A percentile compares a stretch with the other conserved stretches of the same genome.
phyloP scores from a whole-genome alignment of 2,113 vertebrate species.

The Synchiropus splendidus region DNA sequence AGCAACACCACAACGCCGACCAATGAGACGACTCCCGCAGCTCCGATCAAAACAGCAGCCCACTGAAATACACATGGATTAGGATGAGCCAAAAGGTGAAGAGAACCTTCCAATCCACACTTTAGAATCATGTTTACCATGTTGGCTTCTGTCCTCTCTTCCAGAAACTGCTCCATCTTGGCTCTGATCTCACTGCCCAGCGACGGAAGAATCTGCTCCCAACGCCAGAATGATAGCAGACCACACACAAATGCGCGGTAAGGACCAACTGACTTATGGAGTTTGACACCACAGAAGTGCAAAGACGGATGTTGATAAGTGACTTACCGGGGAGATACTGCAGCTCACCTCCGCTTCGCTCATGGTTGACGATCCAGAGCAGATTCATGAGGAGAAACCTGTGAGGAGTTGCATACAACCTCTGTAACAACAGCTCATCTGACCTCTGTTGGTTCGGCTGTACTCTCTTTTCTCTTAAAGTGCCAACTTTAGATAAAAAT shows the following conservation, averaged over 20 bases:
- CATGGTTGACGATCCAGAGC: too few species aligned
- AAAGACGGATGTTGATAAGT: background rate
- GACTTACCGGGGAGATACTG: constrained; percentile 51
- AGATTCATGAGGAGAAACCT: too few species aligned
- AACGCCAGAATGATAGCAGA: constrained; percentile 1
- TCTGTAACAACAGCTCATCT: too few species aligned
- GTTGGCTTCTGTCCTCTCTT: constrained; percentile 69
- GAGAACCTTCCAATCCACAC: too few species aligned
- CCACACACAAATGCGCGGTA: background rate
- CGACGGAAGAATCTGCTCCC: constrained; percentile 48
- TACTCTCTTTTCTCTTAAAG: too few species aligned
- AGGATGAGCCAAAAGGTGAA: too few species aligned
- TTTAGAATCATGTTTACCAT: constrained; percentile 80
- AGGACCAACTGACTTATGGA: too few species aligned
- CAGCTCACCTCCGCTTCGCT: constrained; percentile 49
- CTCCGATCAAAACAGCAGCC: constrained; percentile 51
- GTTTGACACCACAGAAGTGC: too few species aligned
- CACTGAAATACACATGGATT: background rate
- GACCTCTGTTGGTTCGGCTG: too few species aligned
- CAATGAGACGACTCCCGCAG: constrained; percentile 50
- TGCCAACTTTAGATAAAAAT: too few species aligned
- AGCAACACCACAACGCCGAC: constrained; percentile 66
- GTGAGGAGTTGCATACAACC: too few species aligned
- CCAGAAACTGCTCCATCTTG: constrained; percentile 67
- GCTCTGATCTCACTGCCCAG: constrained; percentile 45